Conservation (phyloP, 2,888 invertebrate genomes). For the Drosophila parthenogenetica region DNA sequence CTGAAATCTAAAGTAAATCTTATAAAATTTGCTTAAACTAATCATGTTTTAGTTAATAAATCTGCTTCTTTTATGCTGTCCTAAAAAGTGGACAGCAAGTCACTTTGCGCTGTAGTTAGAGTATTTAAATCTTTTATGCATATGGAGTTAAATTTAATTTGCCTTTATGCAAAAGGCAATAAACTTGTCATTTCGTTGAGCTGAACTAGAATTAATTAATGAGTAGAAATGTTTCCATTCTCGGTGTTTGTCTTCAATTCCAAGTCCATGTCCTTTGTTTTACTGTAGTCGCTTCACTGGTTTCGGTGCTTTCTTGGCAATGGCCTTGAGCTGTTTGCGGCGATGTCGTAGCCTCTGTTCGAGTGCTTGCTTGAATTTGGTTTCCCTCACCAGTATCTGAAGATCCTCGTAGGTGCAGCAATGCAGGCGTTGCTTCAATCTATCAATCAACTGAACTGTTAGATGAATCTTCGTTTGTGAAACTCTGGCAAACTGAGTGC, state of each 20-base stretch:
- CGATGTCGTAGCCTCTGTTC: constrained; percentile 57
- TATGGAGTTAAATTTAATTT: constrained; percentile 59
- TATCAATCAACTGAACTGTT: constrained; percentile 55
- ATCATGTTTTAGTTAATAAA: background rate
- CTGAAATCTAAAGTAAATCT: background rate
- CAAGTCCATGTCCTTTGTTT: background rate
- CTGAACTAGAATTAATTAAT: constrained; percentile 12
- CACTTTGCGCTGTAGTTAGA: background rate
- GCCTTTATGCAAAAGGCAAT: constrained; percentile 33
- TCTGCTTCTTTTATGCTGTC: background rate
- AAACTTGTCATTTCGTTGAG: constrained; percentile 39
- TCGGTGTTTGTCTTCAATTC: too few relatives aligned
- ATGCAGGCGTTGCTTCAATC: constrained; percentile 46
- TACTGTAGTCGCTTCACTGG: constrained; percentile 41
- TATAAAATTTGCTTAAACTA: background rate
- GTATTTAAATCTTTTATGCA: constrained; percentile 7
- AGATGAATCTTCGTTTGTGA: constrained; percentile 61
- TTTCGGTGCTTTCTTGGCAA: constrained; percentile 35
- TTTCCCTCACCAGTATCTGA: constrained; percentile 51
- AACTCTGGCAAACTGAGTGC: constrained; percentile 33
- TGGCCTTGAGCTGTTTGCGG: constrained; percentile 48
- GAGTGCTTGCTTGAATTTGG: constrained; percentile 56
- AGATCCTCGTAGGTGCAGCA: constrained; percentile 64
- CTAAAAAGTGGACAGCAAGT: background rate
- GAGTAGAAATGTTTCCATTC: background rate